Evolutionary conservation across 2,888 invertebrate genomes (phyloP).

Genomic region (Chrysina gloriosa): DNA sequence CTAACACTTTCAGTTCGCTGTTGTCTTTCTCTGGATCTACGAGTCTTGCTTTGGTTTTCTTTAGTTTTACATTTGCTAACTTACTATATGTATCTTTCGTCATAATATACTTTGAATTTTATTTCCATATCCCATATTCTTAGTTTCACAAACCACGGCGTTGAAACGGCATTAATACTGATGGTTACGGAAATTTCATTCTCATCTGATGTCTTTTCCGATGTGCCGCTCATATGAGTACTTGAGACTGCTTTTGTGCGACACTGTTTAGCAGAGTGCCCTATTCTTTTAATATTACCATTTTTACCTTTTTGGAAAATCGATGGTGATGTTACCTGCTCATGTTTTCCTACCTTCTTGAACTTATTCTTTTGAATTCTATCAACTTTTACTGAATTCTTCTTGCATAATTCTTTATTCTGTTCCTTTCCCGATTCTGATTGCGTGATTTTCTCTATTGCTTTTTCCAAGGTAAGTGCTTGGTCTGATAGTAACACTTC

Average conservation of each 20-base stretch:
- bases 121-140: not conserved
- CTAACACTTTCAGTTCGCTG: not conserved
- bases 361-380: not conserved
- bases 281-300: not conserved
- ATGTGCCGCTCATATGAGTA: no score
- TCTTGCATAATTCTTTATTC: not conserved
- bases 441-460: not conserved
- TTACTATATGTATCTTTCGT: not conserved
- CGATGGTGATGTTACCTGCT: no score
- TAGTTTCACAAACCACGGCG: not conserved
- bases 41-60: not conserved
- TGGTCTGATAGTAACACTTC: not conserved
- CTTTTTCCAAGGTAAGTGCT: not conserved
- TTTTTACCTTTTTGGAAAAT: no score
- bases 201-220: no score
- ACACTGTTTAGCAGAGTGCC: not conserved
- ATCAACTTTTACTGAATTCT: not conserved
- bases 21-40: not conserved
- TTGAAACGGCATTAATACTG: not conserved
- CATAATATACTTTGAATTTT: not conserved
- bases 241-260: no score
- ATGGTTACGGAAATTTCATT: not conserved
- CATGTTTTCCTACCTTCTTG: no score
- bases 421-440: not conserved
- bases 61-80: not conserved